Evolutionary conservation across 2,888 invertebrate species (phyloP).

Genomic region (Rhagium mordax): DNA sequence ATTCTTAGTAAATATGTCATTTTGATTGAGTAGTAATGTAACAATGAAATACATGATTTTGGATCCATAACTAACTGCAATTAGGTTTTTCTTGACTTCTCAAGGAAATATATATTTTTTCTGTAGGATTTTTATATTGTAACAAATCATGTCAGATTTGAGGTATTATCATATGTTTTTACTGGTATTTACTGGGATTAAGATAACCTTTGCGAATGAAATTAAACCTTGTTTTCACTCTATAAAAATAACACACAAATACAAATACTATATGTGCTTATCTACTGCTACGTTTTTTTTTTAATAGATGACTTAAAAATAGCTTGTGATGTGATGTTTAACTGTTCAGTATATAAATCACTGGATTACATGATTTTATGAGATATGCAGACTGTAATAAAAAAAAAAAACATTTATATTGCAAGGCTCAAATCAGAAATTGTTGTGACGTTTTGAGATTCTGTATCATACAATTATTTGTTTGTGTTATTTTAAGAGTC

Average conservation of each 20-base stretch:
- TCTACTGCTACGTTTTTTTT: constrained; percentile 12
- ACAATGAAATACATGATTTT: too few species aligned
- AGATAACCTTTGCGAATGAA: not conserved
- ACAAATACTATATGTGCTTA: not conserved
- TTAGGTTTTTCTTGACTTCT: too few species aligned
- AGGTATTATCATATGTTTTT: not conserved
- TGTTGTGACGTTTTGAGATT: too few species aligned
- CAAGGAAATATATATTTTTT: too few species aligned
- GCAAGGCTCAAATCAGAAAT: not conserved
- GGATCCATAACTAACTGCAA: too few species aligned
- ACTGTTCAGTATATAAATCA: not conserved
- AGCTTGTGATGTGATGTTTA: not conserved
- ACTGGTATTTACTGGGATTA: not conserved
- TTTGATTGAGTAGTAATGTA: too few species aligned
- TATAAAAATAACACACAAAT: not conserved
- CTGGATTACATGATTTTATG: not conserved
- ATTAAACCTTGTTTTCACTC: constrained; percentile 21
- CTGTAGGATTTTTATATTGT: too few species aligned
- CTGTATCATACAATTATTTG: too few species aligned
- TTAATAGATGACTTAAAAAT: constrained; percentile 2
- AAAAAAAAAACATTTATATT: not conserved
- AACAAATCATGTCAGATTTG: too few species aligned
- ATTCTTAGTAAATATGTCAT: too few species aligned
- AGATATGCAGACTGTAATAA: not conserved
- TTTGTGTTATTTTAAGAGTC: too few species aligned